phyloP scores from a whole-genome alignment of 2,797 vertebrate genomes.

The Clamator glandarius region DNA sequence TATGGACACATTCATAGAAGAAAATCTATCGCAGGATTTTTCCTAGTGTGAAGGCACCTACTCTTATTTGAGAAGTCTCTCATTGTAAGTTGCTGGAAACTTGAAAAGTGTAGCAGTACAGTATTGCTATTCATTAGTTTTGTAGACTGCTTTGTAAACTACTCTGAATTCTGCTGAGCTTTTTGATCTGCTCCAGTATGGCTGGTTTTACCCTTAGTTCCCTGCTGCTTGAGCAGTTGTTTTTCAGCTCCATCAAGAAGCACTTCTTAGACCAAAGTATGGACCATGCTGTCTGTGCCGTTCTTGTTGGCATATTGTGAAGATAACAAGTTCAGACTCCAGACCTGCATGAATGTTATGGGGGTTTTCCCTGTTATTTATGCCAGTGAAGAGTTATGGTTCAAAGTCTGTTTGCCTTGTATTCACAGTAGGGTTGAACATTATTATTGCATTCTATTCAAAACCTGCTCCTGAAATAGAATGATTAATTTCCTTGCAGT shows the following conservation, averaged over 20 bases:
- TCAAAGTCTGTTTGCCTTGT: background rate
- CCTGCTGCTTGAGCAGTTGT: background rate
- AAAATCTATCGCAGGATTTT: background rate
- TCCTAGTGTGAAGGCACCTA: background rate
- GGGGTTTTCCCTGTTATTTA: background rate
- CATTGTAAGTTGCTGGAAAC: background rate
- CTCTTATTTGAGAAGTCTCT: background rate
- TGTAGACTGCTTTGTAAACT: background rate
- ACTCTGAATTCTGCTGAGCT: background rate
- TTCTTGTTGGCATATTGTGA: background rate
- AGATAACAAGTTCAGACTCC: background rate
- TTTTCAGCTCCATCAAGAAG: background rate
- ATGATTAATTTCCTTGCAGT: slow-evolving; percentile 7
- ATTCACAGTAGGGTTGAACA: background rate
- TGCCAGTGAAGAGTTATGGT: background rate
- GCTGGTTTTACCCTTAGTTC: background rate
- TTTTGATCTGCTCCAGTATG: background rate
- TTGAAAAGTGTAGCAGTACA: too few species aligned
- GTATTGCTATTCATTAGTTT: background rate
- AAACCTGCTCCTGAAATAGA: background rate
- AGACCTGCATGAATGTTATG: background rate
- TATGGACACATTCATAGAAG: background rate
- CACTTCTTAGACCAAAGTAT: background rate
- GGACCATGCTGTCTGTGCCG: rapidly evolving
- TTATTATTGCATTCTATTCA: slow-evolving; percentile 1